Evolutionary conservation across 2,888 invertebrate genomes (phyloP), one percentile per base, ranked within the genome.

Genomic region (Sepioteuthis lessoniana): DNA sequence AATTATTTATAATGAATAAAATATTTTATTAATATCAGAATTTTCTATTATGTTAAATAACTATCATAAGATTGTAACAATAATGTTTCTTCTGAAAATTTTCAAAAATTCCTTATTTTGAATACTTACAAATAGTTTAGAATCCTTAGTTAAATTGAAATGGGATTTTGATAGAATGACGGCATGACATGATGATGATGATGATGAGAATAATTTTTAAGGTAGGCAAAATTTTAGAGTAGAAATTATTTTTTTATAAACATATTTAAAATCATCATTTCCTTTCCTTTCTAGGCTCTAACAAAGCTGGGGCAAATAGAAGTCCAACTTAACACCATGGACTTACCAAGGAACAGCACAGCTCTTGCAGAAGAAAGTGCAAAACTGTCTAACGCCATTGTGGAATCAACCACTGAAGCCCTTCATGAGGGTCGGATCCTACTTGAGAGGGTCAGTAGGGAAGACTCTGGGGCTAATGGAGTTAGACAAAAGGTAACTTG

Each of bases 241-340:
- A 76, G n/a, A 76, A n/a, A 5, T 90, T 47, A 42, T 90, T 42
- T 47, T 25, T 37, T 90, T 42, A n/a, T 37, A 38, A 90, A 90
- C 35, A 47, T 90, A 90, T 92, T 94, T 94, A 94, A 90, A 93
- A 60, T 93, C 35, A 93, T n/a, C 46, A 90, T 94, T 94, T 93
- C 93, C 94, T 38, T 94, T 96, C 97, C 1, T n/a, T 76, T 76
- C n/a, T 96, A 98, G 98, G 98, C 98, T 91, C 97, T 98, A 93
- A 98, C 98, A 93, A 98, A 98, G 96, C 97, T 98, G 95, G 98
- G 98, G 96, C 98, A 98, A 96, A 97, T 98, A 50, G 98, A 98
- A 97, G 98, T 98, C 95, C 98, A 98, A 96, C 96, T 98, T 95
- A 98, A 98, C 93, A 98, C 98, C 93, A 98, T 98, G 93, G 98